Evolutionary conservation across 2,113 vertebrate genomes (phyloP).

Genomic region (Salvelinus alpinus): DNA sequence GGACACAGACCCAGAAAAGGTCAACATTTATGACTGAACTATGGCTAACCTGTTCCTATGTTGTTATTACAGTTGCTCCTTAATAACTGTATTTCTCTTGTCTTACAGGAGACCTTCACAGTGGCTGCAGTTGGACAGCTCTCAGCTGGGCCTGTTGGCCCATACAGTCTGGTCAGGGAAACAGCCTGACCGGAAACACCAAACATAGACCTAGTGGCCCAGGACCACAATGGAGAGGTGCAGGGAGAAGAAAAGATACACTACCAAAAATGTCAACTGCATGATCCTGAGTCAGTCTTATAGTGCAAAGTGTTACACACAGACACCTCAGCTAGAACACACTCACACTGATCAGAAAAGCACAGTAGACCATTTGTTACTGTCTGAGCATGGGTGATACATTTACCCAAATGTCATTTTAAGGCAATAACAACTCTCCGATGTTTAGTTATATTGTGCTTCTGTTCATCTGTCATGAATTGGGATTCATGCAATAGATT

Average conservation of each 20-base stretch:
- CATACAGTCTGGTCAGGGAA: constrained; percentile 80
- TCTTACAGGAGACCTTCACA: constrained; percentile 81
- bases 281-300: neutral
- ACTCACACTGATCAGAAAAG: neutral
- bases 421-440: neutral
- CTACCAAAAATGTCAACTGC: neutral
- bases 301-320: neutral
- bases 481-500: neutral
- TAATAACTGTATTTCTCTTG: neutral
- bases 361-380: neutral
- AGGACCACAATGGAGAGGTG: neutral
- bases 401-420: neutral
- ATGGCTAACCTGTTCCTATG: neutral
- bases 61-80: neutral
- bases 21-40: constrained; percentile 49
- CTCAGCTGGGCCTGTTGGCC: constrained; percentile 82
- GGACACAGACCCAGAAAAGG: constrained; percentile 70
- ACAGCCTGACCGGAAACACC: constrained; percentile 23
- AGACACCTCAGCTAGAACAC: too few species aligned
- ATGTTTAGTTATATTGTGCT: neutral
- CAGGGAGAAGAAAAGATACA: neutral
- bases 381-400: too few species aligned
- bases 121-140: constrained; percentile 88
- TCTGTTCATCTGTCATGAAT: neutral
- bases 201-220: constrained; percentile 8